Evolutionary conservation across 2,888 invertebrate species (phyloP).

Genomic region (Scelioninae gen. 2): DNA sequence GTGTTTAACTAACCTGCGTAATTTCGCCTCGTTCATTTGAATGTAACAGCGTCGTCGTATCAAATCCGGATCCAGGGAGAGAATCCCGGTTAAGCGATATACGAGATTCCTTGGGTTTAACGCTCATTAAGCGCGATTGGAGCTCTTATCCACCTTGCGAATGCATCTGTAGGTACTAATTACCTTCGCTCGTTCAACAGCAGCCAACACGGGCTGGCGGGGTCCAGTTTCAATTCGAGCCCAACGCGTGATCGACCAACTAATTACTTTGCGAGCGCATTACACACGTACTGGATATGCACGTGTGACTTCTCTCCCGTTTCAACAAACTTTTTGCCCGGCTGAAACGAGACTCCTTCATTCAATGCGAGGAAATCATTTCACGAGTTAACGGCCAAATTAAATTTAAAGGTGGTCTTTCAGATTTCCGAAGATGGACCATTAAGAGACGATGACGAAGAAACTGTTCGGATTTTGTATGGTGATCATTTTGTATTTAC

Average conservation of each 20-base stretch:
- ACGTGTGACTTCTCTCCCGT: constrained; percentile 51
- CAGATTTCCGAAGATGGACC: background rate
- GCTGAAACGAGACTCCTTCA: constrained; percentile 24
- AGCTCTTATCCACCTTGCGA: constrained; percentile 65
- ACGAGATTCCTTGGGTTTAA: constrained; percentile 60
- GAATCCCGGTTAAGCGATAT: constrained; percentile 49
- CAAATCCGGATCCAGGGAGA: constrained; percentile 50
- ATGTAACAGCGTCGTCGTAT: constrained; percentile 41
- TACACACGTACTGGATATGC: constrained; percentile 50
- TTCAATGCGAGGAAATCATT: constrained; percentile 15
- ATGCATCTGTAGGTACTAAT: constrained; percentile 74
- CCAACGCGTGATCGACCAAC: constrained; percentile 70
- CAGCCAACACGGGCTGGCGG: constrained; percentile 39
- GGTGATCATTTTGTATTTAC: too few relatives aligned
- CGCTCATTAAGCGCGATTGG: constrained; percentile 62
- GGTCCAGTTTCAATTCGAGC: constrained; percentile 65
- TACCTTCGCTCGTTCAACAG: constrained; percentile 67
- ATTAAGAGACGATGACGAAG: too few relatives aligned
- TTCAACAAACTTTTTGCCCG: constrained; percentile 27
- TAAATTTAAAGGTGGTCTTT: constrained; percentile 25
- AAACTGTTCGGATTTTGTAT: background rate
- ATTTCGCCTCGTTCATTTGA: constrained; percentile 35
- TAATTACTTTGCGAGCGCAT: constrained; percentile 68
- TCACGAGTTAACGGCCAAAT: constrained; percentile 30
- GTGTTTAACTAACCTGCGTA: constrained; percentile 38